Conservation (phyloP, 2,113 vertebrate genomes). For the Ochotona princeps region DNA sequence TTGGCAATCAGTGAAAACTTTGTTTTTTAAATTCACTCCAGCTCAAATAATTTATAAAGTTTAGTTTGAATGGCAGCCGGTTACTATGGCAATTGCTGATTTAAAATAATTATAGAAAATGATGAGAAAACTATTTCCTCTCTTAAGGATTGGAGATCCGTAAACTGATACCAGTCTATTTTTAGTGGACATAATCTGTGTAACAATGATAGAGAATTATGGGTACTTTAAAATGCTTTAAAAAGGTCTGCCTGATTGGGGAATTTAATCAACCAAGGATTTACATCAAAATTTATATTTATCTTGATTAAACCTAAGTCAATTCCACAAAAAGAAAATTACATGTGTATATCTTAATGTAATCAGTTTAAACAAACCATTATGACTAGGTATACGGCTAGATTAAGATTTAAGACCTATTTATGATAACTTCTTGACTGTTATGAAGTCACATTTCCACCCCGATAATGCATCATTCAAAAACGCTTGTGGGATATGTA, state of each 20-base stretch:
- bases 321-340: constrained; percentile 68
- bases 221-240: constrained; percentile 80
- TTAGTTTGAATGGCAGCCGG: constrained; percentile 76
- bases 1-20: constrained; percentile 53
- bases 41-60: constrained; percentile 80
- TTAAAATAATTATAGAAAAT: constrained; percentile 88
- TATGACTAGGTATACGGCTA: constrained; percentile 18
- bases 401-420: constrained; percentile 63
- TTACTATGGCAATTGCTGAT: constrained; percentile 86
- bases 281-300: constrained; percentile 73
- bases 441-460: background rate
- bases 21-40: constrained; percentile 72
- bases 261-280: constrained; percentile 73
- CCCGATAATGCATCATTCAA: background rate
- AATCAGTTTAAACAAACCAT: constrained; percentile 54
- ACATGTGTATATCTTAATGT: constrained; percentile 53
- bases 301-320: constrained; percentile 66
- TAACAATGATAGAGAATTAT: constrained; percentile 80
- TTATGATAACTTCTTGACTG: constrained; percentile 47
- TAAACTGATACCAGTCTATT: constrained; percentile 85
- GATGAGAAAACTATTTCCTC: constrained; percentile 87
- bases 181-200: constrained; percentile 81
- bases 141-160: constrained; percentile 84
- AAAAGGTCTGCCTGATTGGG: constrained; percentile 76
- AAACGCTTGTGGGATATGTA: background rate